These are phyloP conservation scores for Heliconius hewitsoni DNA, from an alignment of 1,140 invertebrate genomes.

Conservation along the genomic window DNA sequence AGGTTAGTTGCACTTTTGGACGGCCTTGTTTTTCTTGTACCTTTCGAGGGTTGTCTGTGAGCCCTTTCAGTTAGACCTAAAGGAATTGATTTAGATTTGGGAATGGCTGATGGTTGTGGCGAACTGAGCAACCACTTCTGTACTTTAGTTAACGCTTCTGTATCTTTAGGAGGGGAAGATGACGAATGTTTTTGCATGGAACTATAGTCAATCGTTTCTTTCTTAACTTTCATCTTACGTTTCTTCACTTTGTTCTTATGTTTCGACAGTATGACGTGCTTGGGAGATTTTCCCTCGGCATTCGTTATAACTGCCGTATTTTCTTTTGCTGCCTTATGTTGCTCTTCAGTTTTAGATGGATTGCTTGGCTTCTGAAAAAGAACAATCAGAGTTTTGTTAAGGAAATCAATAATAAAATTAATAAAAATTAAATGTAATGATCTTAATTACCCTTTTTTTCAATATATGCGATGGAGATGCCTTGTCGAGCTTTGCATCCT, in stretches of 20 bases:
- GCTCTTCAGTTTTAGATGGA: constrained; percentile 63
- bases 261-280: constrained; percentile 74
- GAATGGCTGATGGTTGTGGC: constrained; percentile 79
- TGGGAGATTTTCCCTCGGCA: constrained; percentile 75
- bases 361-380: constrained; percentile 65
- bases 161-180: constrained; percentile 71
- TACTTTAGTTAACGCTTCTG: constrained; percentile 90
- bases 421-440: background rate
- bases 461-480: constrained; percentile 71
- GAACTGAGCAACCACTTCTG: constrained; percentile 92
- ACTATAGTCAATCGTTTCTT: constrained; percentile 91
- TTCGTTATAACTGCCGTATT: constrained; percentile 67
- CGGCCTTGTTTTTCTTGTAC: constrained; percentile 72
- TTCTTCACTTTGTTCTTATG: constrained; percentile 76
- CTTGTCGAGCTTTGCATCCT: constrained; percentile 76
- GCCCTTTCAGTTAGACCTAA: constrained; percentile 82
- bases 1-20: constrained; percentile 80
- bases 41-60: constrained; percentile 64
- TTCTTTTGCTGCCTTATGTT: constrained; percentile 65
- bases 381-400: constrained; percentile 24
- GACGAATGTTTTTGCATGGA: constrained; percentile 83
- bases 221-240: constrained; percentile 78
- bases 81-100: constrained; percentile 88
- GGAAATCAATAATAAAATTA: background rate
- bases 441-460: constrained; percentile 76